Evolutionary conservation across 2,888 invertebrate genomes (phyloP).

Genomic region (Salticus scenicus): DNA sequence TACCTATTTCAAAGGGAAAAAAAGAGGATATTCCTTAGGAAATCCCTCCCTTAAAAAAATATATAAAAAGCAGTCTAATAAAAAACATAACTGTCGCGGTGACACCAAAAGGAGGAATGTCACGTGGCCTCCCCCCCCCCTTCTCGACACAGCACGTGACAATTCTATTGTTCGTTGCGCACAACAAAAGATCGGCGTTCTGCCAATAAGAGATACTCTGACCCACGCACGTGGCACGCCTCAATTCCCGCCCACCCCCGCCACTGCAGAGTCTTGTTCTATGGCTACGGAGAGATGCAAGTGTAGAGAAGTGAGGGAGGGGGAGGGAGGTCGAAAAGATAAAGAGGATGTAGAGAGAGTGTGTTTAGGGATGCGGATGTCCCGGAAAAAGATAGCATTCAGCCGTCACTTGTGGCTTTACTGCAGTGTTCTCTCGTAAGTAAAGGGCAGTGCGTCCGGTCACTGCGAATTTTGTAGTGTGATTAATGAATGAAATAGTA

Average conservation of each 20-base stretch:
- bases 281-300: background rate
- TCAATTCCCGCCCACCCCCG: conserved; percentile 30
- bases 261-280: background rate
- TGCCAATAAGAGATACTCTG: conserved; percentile 35
- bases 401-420: too few species aligned
- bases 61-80: background rate
- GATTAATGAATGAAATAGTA: too few species aligned
- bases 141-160: conserved; percentile 32
- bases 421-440: too few species aligned
- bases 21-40: too few species aligned
- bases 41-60: background rate
- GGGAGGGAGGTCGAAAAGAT: background rate
- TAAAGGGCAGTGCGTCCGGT: too few species aligned
- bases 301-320: background rate
- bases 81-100: conserved; percentile 21
- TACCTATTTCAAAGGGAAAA: too few species aligned
- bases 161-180: conserved; percentile 29
- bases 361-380: too few species aligned
- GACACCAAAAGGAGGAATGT: conserved; percentile 13
- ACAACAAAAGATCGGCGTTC: background rate
- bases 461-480: too few species aligned
- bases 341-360: too few species aligned
- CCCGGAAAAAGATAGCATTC: too few species aligned
- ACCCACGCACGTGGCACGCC: conserved; percentile 39
- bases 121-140: background rate